Conservation (phyloP, 1,140 invertebrate genomes). For the Cepaea nemoralis region DNA sequence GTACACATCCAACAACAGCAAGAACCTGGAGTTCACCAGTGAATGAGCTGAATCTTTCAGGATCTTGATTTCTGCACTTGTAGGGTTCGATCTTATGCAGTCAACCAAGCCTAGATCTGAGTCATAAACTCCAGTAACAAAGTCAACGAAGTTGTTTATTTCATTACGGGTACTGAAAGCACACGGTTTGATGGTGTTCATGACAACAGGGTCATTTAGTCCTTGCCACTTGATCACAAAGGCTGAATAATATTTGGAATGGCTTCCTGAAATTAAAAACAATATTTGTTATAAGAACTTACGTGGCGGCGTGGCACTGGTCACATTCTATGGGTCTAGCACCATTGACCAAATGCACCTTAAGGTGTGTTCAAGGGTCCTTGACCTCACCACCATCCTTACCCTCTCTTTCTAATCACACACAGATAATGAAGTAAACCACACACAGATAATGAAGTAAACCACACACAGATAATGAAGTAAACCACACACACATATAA, state of each 20-base stretch:
- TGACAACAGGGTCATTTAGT: not conserved
- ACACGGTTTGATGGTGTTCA: conserved; percentile 11
- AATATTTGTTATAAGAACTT: too few species aligned
- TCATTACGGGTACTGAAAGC: not conserved
- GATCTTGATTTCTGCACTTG: not conserved
- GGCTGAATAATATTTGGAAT: not conserved
- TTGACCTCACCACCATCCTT: too few species aligned
- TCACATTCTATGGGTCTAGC: too few species aligned
- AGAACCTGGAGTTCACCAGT: not conserved
- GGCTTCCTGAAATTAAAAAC: not conserved
- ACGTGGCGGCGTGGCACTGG: too few species aligned
- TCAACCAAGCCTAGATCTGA: not conserved
- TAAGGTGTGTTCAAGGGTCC: too few species aligned
- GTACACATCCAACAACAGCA: conserved; percentile 18
- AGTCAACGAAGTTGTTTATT: not conserved
- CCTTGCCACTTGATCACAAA: not conserved
- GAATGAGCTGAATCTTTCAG: not conserved
- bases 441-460: too few species aligned
- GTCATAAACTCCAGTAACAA: conserved; percentile 3
- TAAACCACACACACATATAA: too few species aligned
- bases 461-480: too few species aligned
- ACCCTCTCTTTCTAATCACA: too few species aligned
- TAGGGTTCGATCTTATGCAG: not conserved
- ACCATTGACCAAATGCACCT: too few species aligned
- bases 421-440: too few species aligned